These are phyloP conservation scores for Strongylocentrotus purpuratus DNA, from an alignment of 35 echinoderm and acorn worm species.

Conservation along the genomic window DNA sequence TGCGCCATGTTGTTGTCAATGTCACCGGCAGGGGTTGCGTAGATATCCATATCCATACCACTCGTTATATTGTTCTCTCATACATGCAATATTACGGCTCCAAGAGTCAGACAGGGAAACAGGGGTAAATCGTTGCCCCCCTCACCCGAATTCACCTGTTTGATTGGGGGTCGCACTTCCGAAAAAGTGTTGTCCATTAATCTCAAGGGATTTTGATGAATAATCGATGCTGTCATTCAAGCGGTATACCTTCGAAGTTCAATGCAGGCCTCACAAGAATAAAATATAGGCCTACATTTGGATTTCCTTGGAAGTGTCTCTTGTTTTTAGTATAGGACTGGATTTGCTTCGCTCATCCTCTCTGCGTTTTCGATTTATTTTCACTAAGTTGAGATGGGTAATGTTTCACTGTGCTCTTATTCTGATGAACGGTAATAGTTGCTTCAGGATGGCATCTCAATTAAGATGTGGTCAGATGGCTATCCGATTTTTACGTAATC, in stretches of 20 bases:
- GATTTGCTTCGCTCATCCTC: not conserved
- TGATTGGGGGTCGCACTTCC: not conserved
- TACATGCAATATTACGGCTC: not conserved
- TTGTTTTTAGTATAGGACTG: not conserved
- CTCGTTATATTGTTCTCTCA: not conserved
- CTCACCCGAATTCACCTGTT: not conserved
- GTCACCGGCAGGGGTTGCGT: slow-evolving; percentile 27
- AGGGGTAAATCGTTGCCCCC: not conserved
- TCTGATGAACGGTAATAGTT: not conserved
- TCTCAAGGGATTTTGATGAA: not conserved
- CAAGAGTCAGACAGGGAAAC: not conserved
- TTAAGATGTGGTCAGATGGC: not conserved
- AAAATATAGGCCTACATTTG: no score
- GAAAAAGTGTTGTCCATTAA: not conserved
- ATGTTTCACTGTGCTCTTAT: not conserved
- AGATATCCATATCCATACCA: slow-evolving; percentile 19
- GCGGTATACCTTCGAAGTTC: not conserved
- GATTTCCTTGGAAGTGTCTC: not conserved
- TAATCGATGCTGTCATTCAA: not conserved
- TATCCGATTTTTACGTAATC: not conserved
- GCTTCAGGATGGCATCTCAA: not conserved
- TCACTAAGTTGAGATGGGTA: not conserved
- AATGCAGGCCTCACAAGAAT: not conserved
- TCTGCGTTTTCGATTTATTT: not conserved
- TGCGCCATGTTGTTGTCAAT: slow-evolving; percentile 19